phyloP scores from a whole-genome alignment of 2,797 vertebrate genomes.

The Saxicola maurus region DNA sequence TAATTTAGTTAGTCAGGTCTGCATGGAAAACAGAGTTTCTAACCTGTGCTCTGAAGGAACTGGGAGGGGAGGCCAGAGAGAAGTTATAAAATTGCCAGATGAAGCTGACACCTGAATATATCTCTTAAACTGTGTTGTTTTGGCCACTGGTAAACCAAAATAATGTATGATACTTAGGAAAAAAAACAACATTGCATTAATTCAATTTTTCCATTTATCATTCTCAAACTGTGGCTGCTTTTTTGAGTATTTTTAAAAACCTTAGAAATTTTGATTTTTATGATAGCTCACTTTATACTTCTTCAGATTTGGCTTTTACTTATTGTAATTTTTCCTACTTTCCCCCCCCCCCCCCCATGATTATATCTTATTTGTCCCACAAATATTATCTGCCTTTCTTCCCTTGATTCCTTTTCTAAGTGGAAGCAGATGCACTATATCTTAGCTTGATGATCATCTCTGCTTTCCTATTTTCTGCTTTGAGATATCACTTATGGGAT shows the following conservation, averaged over 20 bases:
- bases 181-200: conserved; percentile 37
- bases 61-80: background rate
- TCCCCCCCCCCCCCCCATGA: background rate
- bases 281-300: background rate
- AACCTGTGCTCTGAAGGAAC: background rate
- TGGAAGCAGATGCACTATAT: background rate
- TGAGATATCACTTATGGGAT: background rate
- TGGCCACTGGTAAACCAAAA: conserved; percentile 14
- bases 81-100: background rate
- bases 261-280: background rate
- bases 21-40: background rate
- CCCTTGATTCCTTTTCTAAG: background rate
- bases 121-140: background rate
- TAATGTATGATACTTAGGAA: background rate
- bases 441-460: background rate
- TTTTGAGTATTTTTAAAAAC: background rate
- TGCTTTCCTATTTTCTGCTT: background rate
- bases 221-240: background rate
- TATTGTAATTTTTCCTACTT: background rate
- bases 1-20: background rate
- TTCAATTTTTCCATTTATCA: background rate
- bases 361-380: background rate
- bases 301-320: background rate
- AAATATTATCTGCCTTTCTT: background rate
- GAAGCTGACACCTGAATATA: background rate